Conservation (phyloP, 2,888 invertebrate genomes). For the Operophtera brumata region DNA sequence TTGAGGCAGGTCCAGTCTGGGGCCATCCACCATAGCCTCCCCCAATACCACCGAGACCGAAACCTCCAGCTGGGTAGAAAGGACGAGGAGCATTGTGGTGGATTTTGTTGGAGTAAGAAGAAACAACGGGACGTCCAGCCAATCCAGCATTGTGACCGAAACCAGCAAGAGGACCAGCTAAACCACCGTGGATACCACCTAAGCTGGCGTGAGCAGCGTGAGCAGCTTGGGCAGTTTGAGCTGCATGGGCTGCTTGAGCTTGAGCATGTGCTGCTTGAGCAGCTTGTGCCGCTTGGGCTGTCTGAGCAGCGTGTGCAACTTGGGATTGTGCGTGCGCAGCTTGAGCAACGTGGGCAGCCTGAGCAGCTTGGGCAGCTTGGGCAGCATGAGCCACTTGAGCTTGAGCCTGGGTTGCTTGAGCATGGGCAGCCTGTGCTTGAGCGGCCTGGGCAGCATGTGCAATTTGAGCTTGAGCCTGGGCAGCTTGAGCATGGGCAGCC, state of each 20-base stretch:
- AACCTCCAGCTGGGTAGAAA: slow-evolving; percentile 15
- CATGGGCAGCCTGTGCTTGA: slow-evolving; percentile 29
- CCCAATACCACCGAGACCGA: slow-evolving; percentile 19
- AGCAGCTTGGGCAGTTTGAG: slow-evolving; percentile 23
- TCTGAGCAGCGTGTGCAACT: slow-evolving; percentile 20
- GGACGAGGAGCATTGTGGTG: slow-evolving; percentile 33
- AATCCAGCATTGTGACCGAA: slow-evolving; percentile 22
- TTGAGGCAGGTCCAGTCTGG: slow-evolving; percentile 26
- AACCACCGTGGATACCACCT: slow-evolving; percentile 22
- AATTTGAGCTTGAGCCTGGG: slow-evolving; percentile 21
- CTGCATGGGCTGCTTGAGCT: slow-evolving; percentile 23
- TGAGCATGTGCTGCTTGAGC: slow-evolving; percentile 16
- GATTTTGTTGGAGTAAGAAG: slow-evolving; percentile 32
- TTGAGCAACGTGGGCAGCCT: slow-evolving; percentile 23
- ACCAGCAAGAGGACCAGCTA: slow-evolving; percentile 23
- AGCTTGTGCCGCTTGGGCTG: slow-evolving; percentile 21
- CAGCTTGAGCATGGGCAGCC: slow-evolving; percentile 28
- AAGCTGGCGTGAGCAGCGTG: slow-evolving; percentile 23
- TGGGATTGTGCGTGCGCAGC: slow-evolving; percentile 24
- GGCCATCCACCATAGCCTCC: slow-evolving; percentile 23
- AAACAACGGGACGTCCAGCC: slow-evolving; percentile 26
- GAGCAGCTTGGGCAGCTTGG: slow-evolving; percentile 24
- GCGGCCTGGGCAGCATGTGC: slow-evolving; percentile 31
- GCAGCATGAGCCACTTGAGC: slow-evolving; percentile 25
- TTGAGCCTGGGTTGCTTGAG: slow-evolving; percentile 28